Evolutionary conservation across 2,888 invertebrate genomes (phyloP).

Genomic region (Tinea semifulvella): DNA sequence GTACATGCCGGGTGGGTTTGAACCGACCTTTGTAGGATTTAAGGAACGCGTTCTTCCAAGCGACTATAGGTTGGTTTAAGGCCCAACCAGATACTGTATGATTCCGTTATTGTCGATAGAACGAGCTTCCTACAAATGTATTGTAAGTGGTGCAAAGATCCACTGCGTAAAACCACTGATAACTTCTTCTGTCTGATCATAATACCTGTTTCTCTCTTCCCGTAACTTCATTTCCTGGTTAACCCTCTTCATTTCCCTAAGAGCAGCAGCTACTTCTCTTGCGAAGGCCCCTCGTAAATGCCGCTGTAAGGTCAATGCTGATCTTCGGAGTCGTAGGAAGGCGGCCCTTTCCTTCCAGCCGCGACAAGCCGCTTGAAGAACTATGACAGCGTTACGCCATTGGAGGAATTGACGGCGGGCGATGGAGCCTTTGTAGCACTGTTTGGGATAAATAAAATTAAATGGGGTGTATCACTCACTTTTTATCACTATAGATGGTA

Average conservation of each 20-base stretch:
- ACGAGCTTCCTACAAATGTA: too few relatives aligned
- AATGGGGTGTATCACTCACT: too few relatives aligned
- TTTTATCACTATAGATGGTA: too few relatives aligned
- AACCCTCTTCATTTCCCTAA: constrained; percentile 86
- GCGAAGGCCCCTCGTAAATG: constrained; percentile 91
- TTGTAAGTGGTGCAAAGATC: too few relatives aligned
- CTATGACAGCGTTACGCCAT: constrained; percentile 73
- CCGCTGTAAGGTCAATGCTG: constrained; percentile 86
- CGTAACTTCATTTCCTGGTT: constrained; percentile 87
- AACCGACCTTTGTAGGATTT: too few relatives aligned
- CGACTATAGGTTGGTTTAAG: too few relatives aligned
- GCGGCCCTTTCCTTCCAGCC: constrained; percentile 86
- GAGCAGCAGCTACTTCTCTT: constrained; percentile 84
- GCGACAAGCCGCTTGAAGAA: constrained; percentile 84
- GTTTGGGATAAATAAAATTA: constrained; percentile 16
- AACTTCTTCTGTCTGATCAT: too few relatives aligned
- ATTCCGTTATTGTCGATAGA: too few relatives aligned
- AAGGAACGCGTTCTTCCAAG: too few relatives aligned
- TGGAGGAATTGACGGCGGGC: constrained; percentile 73
- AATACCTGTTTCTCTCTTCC: constrained; percentile 66
- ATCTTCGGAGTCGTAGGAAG: constrained; percentile 82
- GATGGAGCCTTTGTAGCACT: constrained; percentile 73
- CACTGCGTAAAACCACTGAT: too few relatives aligned
- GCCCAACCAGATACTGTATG: too few relatives aligned
- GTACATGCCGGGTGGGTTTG: too few relatives aligned